Percentiles rank a stretch among this genome's conserved stretches.
phyloP scores from a whole-genome alignment of 1,140 invertebrate species.

The Episyrphus balteatus region DNA sequence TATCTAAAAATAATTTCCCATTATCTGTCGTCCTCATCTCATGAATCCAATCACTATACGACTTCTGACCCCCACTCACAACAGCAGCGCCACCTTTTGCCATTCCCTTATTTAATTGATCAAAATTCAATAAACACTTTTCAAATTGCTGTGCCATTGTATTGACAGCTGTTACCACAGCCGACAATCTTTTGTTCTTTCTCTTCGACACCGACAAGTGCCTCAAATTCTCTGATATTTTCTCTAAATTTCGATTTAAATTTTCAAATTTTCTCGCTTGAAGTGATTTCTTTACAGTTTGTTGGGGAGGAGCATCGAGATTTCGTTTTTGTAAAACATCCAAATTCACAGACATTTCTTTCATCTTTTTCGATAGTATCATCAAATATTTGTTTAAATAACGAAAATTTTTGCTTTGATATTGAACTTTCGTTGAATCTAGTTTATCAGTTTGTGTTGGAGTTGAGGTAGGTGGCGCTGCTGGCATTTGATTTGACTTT shows the following conservation, averaged over 20 bases:
- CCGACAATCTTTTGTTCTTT: slow-evolving; percentile 6
- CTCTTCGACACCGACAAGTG: slow-evolving; percentile 1
- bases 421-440: not conserved
- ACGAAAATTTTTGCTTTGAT: slow-evolving; percentile 2
- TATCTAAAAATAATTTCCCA: slow-evolving; percentile 23
- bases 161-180: slow-evolving; percentile 6
- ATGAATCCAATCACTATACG: slow-evolving; percentile 24
- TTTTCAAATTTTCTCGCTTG: slow-evolving; percentile 4
- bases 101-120: not conserved
- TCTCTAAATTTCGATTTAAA: slow-evolving; percentile 7
- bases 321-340: not conserved
- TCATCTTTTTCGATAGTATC: slow-evolving; percentile 8
- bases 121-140: slow-evolving; percentile 9
- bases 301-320: not conserved
- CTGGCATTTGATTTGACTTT: not conserved
- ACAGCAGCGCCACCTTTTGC: slow-evolving; percentile 4
- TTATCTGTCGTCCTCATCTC: slow-evolving; percentile 26
- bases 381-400: slow-evolving; percentile 10
- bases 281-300: not conserved
- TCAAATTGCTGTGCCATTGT: slow-evolving; percentile 6
- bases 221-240: slow-evolving; percentile 7
- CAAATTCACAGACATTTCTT: slow-evolving; percentile 10
- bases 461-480: not conserved
- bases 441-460: not conserved
- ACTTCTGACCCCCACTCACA: slow-evolving; percentile 6